These are phyloP conservation scores for Pinctada fucata DNA, from an alignment of 2,888 invertebrate genomes.

Conservation along the genomic window DNA sequence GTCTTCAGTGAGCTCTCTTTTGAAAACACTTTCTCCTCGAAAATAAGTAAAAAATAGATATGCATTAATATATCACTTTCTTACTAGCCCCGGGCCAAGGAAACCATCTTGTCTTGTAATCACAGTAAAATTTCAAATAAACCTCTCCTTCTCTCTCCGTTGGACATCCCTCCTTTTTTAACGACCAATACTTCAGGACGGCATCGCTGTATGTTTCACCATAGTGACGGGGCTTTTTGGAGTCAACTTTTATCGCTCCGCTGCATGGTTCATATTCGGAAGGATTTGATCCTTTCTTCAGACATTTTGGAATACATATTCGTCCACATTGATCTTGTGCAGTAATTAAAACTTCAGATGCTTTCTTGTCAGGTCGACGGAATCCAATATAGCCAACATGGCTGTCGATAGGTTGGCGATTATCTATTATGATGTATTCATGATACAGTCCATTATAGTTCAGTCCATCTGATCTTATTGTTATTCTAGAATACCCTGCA, in stretches of 20 bases:
- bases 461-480: slow-evolving; percentile 49
- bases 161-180: slow-evolving; percentile 44
- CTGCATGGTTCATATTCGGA: slow-evolving; percentile 41
- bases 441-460: slow-evolving; percentile 54
- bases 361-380: slow-evolving; percentile 42
- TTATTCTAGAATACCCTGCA: slow-evolving; percentile 43
- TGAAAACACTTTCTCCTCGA: no score
- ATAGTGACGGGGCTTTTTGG: slow-evolving; percentile 41
- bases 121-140: slow-evolving; percentile 54
- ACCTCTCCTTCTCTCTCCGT: slow-evolving; percentile 43
- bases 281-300: slow-evolving; percentile 27
- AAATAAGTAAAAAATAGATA: no score
- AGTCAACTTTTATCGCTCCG: slow-evolving; percentile 48
- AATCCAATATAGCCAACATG: slow-evolving; percentile 53
- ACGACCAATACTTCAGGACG: slow-evolving; percentile 47
- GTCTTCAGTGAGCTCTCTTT: no score
- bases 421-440: slow-evolving; percentile 53
- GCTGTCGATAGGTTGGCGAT: slow-evolving; percentile 48
- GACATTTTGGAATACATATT: slow-evolving; percentile 51
- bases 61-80: no score
- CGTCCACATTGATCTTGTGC: slow-evolving; percentile 55
- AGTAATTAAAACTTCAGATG: slow-evolving; percentile 39
- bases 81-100: slow-evolving; percentile 18
- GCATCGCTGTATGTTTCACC: slow-evolving; percentile 41
- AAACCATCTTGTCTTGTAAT: slow-evolving; percentile 39